These are phyloP conservation scores for Tokudaia muenninki DNA, from an alignment of 2,797 vertebrate species.

Conservation along the genomic window DNA sequence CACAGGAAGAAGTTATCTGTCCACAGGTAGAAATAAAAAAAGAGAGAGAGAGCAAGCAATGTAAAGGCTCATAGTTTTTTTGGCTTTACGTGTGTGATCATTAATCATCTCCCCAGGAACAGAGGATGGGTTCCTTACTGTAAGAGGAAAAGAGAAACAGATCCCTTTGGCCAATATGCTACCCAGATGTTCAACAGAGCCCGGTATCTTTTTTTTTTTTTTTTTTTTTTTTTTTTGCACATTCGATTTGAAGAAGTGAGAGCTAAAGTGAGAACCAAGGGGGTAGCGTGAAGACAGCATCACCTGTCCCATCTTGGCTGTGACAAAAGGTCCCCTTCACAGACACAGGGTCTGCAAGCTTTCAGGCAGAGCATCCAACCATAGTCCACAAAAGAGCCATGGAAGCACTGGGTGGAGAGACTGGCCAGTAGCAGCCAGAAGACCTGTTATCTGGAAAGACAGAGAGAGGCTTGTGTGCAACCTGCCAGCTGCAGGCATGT, in stretches of 20 bases:
- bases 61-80: constrained; percentile 62
- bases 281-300: constrained; percentile 32
- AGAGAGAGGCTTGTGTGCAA: neutral
- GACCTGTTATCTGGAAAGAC: neutral
- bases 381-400: neutral
- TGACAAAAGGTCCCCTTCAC: constrained; percentile 3
- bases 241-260: constrained; percentile 63
- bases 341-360: neutral
- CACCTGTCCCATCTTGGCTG: constrained; percentile 11
- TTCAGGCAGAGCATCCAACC: neutral
- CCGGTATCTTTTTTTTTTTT: neutral
- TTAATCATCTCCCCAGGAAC: constrained; percentile 81
- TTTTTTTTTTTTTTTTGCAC: no score
- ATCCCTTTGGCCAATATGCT: constrained; percentile 78
- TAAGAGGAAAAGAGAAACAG: constrained; percentile 81
- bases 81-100: constrained; percentile 81
- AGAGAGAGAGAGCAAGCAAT: constrained; percentile 17
- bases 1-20: constrained; percentile 66
- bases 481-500: neutral
- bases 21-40: constrained; percentile 63
- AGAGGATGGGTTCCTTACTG: constrained; percentile 63
- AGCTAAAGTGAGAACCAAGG: constrained; percentile 58
- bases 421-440: constrained; percentile 5
- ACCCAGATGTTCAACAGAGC: constrained; percentile 80
- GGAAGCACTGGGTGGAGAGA: neutral